phyloP scores from a whole-genome alignment of 2,888 invertebrate genomes.

The Volucella inanis region DNA sequence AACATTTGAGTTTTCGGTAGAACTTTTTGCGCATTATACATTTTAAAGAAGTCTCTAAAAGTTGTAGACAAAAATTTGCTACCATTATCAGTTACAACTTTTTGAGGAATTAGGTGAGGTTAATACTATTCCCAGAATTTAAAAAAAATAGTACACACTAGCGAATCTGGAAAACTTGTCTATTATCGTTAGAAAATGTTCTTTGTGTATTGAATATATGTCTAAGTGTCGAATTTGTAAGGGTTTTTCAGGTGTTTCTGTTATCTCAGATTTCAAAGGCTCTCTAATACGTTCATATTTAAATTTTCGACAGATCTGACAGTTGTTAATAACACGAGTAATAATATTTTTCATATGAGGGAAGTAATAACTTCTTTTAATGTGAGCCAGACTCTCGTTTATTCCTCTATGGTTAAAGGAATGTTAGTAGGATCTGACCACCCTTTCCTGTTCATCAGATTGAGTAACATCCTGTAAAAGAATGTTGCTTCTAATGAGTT shows the following conservation, averaged over 20 bases:
- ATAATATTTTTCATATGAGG: too few relatives aligned
- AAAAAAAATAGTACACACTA: slow-evolving; percentile 52
- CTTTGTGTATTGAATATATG: slow-evolving; percentile 11
- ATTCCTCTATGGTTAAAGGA: slow-evolving; percentile 46
- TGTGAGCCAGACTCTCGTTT: slow-evolving; percentile 26
- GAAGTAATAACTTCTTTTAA: too few relatives aligned
- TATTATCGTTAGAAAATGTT: slow-evolving; percentile 60
- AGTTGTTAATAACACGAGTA: slow-evolving; percentile 41
- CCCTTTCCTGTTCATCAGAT: too few relatives aligned
- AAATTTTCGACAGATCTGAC: slow-evolving; percentile 37
- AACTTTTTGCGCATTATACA: slow-evolving; percentile 50
- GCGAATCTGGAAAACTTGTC: slow-evolving; percentile 74
- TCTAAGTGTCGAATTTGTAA: slow-evolving; percentile 34
- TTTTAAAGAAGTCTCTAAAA: slow-evolving; percentile 64
- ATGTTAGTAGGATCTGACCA: too few relatives aligned
- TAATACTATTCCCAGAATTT: slow-evolving; percentile 51
- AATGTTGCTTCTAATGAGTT: too few relatives aligned
- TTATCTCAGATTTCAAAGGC: slow-evolving; percentile 37
- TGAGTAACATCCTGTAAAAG: too few relatives aligned
- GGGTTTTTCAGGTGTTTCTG: slow-evolving; percentile 37
- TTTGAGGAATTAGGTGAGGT: slow-evolving; percentile 57
- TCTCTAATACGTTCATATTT: slow-evolving; percentile 66
- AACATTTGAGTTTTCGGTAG: slow-evolving; percentile 13
- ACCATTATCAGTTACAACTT: slow-evolving; percentile 68
- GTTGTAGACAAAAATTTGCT: slow-evolving; percentile 56